Conservation (phyloP, 2,797 vertebrate genomes). For the Bovichtus diacanthus region DNA sequence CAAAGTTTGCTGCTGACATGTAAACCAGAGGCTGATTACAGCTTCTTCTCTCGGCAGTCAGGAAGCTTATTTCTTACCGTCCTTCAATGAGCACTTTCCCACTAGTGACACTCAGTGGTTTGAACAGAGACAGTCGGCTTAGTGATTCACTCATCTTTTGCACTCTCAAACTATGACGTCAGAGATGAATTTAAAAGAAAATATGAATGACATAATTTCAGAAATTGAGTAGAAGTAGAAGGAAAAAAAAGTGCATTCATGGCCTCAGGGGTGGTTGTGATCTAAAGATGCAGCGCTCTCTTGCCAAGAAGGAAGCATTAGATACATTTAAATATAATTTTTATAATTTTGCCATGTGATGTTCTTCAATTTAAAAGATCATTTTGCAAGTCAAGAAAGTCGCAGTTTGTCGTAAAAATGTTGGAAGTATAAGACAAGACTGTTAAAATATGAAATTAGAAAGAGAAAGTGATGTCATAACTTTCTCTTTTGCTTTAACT, state of each 20-base stretch:
- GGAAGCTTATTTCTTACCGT: neutral
- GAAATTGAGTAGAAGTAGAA: neutral
- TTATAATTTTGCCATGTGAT: too few species aligned
- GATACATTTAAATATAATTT: too few species aligned
- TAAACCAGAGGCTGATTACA: slow-evolving; percentile 25
- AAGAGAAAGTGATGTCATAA: too few species aligned
- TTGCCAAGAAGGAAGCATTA: too few species aligned
- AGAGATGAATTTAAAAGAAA: neutral
- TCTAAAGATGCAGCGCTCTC: slow-evolving; percentile 12
- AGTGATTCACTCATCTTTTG: neutral
- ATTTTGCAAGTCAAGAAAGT: too few species aligned
- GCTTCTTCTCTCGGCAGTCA: slow-evolving; percentile 15
- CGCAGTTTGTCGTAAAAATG: too few species aligned
- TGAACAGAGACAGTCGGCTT: slow-evolving; percentile 25
- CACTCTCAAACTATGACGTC: neutral
- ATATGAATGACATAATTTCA: neutral
- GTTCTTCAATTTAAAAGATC: too few species aligned
- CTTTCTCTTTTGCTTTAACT: too few species aligned
- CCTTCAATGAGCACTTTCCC: slow-evolving; percentile 13
- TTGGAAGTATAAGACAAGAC: too few species aligned
- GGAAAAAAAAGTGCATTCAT: neutral
- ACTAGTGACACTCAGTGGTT: slow-evolving; percentile 68
- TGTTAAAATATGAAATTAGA: too few species aligned
- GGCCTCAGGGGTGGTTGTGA: neutral
- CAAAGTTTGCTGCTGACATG: neutral